Conservation (phyloP, 2,888 invertebrate genomes). For the Morpho achilles region DNA sequence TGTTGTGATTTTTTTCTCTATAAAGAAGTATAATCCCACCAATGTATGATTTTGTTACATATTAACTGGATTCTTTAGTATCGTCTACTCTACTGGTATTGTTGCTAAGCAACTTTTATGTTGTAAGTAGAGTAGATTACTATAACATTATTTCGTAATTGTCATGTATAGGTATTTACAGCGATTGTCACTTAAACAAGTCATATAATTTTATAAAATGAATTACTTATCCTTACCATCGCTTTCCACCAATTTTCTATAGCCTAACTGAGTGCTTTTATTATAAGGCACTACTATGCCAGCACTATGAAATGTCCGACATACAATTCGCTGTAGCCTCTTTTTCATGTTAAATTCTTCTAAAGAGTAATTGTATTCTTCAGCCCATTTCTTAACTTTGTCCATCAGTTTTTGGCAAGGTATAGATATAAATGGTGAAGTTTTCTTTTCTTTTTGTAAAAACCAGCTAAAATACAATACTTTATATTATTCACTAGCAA, state of each 20-base stretch:
- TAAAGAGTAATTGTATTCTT: conserved; percentile 78
- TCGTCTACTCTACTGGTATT: too few species aligned
- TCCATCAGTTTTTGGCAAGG: conserved; percentile 80
- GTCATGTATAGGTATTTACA: too few species aligned
- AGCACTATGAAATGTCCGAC: conserved; percentile 87
- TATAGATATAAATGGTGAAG: conserved; percentile 82
- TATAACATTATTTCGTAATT: too few species aligned
- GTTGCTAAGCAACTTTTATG: too few species aligned
- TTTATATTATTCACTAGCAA: too few species aligned
- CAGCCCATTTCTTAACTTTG: conserved; percentile 81
- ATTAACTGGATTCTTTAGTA: too few species aligned
- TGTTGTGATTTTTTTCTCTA: too few species aligned
- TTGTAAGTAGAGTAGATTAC: too few species aligned
- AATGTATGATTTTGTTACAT: too few species aligned
- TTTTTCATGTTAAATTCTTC: conserved; percentile 79
- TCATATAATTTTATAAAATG: too few species aligned
- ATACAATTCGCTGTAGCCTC: conserved; percentile 80
- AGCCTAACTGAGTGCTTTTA: conserved; percentile 90
- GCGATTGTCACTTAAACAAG: too few species aligned
- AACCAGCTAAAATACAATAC: conserved; percentile 49
- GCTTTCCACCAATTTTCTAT: conserved; percentile 85
- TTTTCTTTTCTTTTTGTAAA: conserved; percentile 75
- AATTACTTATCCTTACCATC: conserved; percentile 65
- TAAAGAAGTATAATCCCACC: too few species aligned
- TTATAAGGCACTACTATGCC: conserved; percentile 93